phyloP scores from a whole-genome alignment of 2,113 vertebrate genomes.

The Pterophyllum scalare region DNA sequence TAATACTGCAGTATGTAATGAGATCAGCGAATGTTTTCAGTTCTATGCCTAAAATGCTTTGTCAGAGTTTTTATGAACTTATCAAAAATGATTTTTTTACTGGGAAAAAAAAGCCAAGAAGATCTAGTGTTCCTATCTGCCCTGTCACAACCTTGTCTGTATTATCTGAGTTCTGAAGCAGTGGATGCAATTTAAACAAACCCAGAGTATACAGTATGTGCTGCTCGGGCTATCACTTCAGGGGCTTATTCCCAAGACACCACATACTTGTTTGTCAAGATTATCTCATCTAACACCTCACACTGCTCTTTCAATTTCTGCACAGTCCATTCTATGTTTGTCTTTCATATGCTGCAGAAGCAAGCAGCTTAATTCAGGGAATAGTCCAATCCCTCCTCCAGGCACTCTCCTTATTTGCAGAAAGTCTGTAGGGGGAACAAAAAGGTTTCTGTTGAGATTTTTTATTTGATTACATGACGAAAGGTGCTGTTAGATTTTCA shows the following conservation, averaged over 20 bases:
- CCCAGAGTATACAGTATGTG: constrained; percentile 29
- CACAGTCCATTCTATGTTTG: constrained; percentile 33
- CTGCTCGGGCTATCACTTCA: constrained; percentile 22
- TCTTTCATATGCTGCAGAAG: constrained; percentile 48
- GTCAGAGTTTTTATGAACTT: not conserved
- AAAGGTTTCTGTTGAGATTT: not conserved
- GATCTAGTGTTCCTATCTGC: not conserved
- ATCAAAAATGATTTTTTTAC: not conserved
- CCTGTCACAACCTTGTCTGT: constrained; percentile 6
- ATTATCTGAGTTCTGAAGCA: constrained; percentile 12
- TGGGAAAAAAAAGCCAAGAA: not conserved
- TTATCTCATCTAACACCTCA: constrained; percentile 50
- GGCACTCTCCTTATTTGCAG: constrained; percentile 7
- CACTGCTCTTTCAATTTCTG: constrained; percentile 55
- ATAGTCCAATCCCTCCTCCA: not conserved
- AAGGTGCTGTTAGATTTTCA: not conserved
- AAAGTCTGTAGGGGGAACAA: not conserved
- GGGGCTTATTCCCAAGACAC: constrained; percentile 29
- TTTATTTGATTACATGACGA: constrained; percentile 1
- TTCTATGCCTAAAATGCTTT: not conserved
- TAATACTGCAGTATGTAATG: not conserved
- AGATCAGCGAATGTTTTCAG: not conserved
- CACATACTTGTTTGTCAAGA: constrained; percentile 37
- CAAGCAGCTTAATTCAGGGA: constrained; percentile 37
- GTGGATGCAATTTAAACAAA: constrained; percentile 27